A percentile compares a stretch with the other conserved stretches of the same genome.
These are phyloP conservation scores for Muscicapa adusta DNA, from an alignment of 2,113 vertebrate species.

Conservation along the genomic window DNA sequence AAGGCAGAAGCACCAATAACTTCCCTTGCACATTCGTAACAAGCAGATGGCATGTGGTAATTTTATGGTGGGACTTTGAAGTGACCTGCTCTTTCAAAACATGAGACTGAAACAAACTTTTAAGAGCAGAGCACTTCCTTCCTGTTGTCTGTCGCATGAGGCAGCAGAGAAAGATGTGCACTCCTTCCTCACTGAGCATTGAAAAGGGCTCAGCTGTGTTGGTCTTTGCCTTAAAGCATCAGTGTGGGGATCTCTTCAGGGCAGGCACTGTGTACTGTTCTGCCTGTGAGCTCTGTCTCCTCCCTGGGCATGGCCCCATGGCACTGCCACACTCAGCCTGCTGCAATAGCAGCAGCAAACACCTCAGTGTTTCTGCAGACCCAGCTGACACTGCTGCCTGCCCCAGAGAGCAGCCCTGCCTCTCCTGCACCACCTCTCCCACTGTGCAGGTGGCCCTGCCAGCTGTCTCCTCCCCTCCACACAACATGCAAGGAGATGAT, in stretches of 20 bases:
- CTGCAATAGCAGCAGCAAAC: neutral
- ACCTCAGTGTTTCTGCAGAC: neutral
- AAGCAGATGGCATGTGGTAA: conserved; percentile 14
- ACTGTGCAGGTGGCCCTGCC: fast-evolving
- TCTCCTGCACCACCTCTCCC: neutral
- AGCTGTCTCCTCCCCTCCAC: neutral
- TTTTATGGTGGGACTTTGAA: conserved; percentile 33
- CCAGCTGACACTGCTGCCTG: fast-evolving
- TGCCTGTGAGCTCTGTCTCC: neutral
- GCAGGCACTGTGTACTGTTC: neutral
- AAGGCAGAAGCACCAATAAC: conserved; percentile 14
- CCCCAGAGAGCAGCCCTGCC: neutral
- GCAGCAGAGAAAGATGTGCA: neutral
- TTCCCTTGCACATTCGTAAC: neutral
- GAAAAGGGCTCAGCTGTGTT: neutral
- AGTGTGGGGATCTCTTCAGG: neutral
- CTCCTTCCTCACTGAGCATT: neutral
- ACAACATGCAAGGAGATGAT: fast-evolving
- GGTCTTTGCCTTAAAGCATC: neutral
- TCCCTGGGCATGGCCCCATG: fast-evolving
- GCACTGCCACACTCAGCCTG: neutral
- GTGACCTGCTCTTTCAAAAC: conserved; percentile 21
- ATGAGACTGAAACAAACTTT: conserved; percentile 28
- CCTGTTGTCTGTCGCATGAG: neutral
- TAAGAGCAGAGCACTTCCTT: conserved; percentile 35